Conservation (phyloP, 2,888 invertebrate species). For the Drosophila lacicola region DNA sequence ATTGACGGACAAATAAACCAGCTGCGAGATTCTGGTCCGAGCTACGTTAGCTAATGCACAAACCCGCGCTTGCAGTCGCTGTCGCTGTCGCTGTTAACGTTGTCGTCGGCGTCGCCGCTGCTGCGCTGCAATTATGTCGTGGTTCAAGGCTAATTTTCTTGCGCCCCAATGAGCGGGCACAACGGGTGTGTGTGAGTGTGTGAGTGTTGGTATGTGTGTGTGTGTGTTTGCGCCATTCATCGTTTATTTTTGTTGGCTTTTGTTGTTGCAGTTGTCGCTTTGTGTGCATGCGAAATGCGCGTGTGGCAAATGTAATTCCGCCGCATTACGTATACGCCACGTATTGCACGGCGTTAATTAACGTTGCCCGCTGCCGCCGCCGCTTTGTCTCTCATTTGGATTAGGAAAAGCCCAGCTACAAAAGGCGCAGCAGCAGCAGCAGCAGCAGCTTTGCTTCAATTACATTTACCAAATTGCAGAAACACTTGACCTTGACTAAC, state of each 20-base stretch:
- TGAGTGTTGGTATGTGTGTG: slow-evolving; percentile 5
- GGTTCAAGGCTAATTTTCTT: slow-evolving; percentile 79
- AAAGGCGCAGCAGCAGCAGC: slow-evolving; percentile 27
- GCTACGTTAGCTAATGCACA: slow-evolving; percentile 46
- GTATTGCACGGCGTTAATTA: slow-evolving; percentile 65
- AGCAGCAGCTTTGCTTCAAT: slow-evolving; percentile 32
- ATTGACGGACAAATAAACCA: not conserved
- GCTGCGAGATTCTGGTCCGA: slow-evolving; percentile 20
- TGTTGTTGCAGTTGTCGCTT: slow-evolving; percentile 25
- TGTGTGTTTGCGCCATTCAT: slow-evolving; percentile 44
- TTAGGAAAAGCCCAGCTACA: slow-evolving; percentile 49
- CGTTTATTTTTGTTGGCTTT: slow-evolving; percentile 14
- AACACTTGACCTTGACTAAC: slow-evolving; percentile 49
- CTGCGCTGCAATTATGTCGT: slow-evolving; percentile 75
- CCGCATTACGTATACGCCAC: slow-evolving; percentile 75
- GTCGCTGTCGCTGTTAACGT: slow-evolving; percentile 17
- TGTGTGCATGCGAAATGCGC: slow-evolving; percentile 65
- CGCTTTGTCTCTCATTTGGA: slow-evolving; percentile 33
- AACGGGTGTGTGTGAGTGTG: slow-evolving; percentile 3
- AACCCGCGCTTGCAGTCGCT: slow-evolving; percentile 21
- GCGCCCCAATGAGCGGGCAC: slow-evolving; percentile 51
- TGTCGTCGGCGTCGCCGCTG: slow-evolving; percentile 29
- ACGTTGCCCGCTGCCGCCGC: slow-evolving; percentile 35
- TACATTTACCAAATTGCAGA: slow-evolving; percentile 49
- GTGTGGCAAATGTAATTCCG: slow-evolving; percentile 68